A percentile compares a stretch with the other conserved stretches of the same genome.
Conservation (phyloP, 2,888 invertebrate genomes). For the Arenicola marina region DNA sequence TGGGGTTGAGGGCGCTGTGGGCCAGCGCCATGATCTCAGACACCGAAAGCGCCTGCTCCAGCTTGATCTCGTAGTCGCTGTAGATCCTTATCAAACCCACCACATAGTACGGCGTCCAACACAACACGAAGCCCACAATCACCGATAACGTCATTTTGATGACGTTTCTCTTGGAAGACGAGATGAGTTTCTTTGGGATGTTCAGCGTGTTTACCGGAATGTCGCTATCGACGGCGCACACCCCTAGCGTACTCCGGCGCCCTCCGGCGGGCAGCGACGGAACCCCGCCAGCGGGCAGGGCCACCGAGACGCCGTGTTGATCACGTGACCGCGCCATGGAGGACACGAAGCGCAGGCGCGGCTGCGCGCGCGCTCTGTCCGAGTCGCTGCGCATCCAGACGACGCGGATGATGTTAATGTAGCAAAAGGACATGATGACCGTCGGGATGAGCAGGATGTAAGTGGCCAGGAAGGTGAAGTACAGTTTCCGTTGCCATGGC, state of each 20-base stretch:
- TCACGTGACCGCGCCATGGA: neutral
- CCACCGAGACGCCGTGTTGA: neutral
- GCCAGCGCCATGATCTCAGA: conserved; percentile 53
- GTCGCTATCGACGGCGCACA: too few relatives aligned
- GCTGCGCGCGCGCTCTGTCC: neutral
- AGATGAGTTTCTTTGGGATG: conserved; percentile 1
- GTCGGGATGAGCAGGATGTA: conserved; percentile 61
- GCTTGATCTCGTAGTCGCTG: conserved; percentile 47
- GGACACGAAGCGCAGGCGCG: conserved; percentile 16
- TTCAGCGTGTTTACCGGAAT: neutral
- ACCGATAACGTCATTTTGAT: conserved; percentile 62
- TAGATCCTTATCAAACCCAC: conserved; percentile 60
- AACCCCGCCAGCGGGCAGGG: neutral
- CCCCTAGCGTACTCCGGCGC: neutral
- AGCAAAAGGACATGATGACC: conserved; percentile 61
- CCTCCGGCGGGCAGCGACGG: neutral
- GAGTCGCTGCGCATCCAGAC: conserved; percentile 56
- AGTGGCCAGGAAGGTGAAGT: conserved; percentile 60
- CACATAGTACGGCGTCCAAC: conserved; percentile 63
- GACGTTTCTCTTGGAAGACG: conserved; percentile 60
- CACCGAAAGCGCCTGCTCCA: conserved; percentile 40
- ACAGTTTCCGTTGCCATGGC: conserved; percentile 62
- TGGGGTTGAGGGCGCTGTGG: conserved; percentile 61
- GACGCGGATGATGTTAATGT: conserved; percentile 59
- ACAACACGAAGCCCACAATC: conserved; percentile 61